Conservation (phyloP, 2,797 vertebrate species). For the Ptychobarbus kaznakovi region DNA sequence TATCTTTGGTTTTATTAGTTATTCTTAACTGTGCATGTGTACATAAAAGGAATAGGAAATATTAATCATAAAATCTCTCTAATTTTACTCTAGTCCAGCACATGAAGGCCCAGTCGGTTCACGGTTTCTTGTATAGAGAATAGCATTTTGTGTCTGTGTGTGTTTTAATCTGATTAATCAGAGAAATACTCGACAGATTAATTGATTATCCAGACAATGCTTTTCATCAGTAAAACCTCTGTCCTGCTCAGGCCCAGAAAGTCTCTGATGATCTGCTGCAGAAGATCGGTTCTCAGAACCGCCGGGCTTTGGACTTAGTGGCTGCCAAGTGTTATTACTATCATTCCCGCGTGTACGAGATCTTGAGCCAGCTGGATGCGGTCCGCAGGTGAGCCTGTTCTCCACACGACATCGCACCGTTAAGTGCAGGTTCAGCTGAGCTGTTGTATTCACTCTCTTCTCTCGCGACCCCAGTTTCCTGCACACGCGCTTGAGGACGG, state of each 20-base stretch:
- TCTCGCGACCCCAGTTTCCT: conserved; percentile 80
- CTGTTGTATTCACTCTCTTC: not conserved
- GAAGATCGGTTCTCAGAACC: conserved; percentile 94
- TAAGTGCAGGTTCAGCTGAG: not conserved
- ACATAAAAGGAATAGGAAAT: not conserved
- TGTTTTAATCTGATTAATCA: not conserved
- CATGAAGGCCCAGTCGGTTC: not conserved
- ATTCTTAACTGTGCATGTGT: not conserved
- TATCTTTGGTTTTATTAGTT: not conserved
- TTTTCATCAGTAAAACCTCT: not conserved
- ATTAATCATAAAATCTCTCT: not conserved
- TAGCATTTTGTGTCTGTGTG: not conserved
- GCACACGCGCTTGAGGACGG: conserved; percentile 91
- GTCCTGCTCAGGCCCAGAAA: conserved; percentile 86
- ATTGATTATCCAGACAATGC: not conserved
- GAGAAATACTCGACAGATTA: not conserved
- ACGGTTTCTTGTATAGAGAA: not conserved
- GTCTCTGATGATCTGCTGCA: conserved; percentile 93
- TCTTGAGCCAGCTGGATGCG: conserved; percentile 88
- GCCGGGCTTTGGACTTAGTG: conserved; percentile 91
- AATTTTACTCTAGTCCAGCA: not conserved
- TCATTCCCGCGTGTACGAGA: conserved; percentile 93
- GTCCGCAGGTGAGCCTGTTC: conserved; percentile 80
- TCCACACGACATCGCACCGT: not conserved
- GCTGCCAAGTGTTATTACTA: conserved; percentile 98